phyloP scores from a whole-genome alignment of 1,140 invertebrate genomes.

The Penaeus japonicus region DNA sequence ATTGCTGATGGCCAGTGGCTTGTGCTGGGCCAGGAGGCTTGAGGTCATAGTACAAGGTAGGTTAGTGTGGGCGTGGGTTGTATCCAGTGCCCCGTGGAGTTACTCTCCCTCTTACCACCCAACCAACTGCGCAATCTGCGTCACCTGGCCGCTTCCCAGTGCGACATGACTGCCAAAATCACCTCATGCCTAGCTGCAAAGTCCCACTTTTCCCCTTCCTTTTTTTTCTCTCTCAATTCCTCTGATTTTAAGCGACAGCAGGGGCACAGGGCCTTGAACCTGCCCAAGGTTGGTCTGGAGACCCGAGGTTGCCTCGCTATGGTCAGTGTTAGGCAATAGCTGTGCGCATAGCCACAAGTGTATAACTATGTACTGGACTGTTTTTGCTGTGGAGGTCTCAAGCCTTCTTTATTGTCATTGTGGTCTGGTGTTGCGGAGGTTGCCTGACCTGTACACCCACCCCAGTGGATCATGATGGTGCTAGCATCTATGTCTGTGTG shows the following conservation, averaged over 20 bases:
- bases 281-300: conserved; percentile 39
- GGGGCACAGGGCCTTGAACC: conserved; percentile 32
- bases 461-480: conserved; percentile 39
- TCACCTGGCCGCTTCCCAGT: conserved; percentile 52
- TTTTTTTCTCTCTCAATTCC: conserved; percentile 1
- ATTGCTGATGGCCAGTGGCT: neutral
- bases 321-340: conserved; percentile 57
- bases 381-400: conserved; percentile 44
- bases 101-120: conserved; percentile 29
- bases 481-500: conserved; percentile 39
- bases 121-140: conserved; percentile 23
- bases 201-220: conserved; percentile 21
- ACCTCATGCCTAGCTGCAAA: conserved; percentile 49
- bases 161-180: conserved; percentile 54
- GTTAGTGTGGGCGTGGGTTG: conserved; percentile 56
- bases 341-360: conserved; percentile 47
- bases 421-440: conserved; percentile 54
- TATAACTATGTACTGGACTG: conserved; percentile 49
- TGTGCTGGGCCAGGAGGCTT: conserved; percentile 38
- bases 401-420: conserved; percentile 50
- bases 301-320: conserved; percentile 48
- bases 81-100: conserved; percentile 46
- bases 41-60: conserved; percentile 55
- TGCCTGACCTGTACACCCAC: conserved; percentile 26
- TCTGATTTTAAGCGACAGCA: neutral